Evolutionary conservation across 2,888 invertebrate genomes (phyloP).

Genomic region (Athalia circularis): DNA sequence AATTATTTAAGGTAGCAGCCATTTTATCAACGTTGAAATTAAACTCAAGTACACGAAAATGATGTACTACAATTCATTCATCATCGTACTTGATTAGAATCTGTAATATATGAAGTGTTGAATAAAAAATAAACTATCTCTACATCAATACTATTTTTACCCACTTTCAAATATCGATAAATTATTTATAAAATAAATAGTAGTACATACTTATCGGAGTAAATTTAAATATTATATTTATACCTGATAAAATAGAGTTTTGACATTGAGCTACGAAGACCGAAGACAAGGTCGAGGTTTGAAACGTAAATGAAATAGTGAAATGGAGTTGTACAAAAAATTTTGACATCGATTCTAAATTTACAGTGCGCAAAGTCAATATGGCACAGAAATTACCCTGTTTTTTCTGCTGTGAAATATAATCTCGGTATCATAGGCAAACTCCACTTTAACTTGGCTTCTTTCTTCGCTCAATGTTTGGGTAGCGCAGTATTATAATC

Average conservation of each 20-base stretch:
- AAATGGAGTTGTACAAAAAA: conserved; percentile 13
- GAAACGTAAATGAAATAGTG: not conserved
- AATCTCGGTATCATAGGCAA: not conserved
- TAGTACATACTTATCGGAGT: not conserved
- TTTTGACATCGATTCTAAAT: not conserved
- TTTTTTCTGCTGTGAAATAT: conserved; percentile 24
- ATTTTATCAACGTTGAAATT: conserved; percentile 31
- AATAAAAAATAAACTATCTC: conserved; percentile 47
- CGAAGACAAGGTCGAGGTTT: not conserved
- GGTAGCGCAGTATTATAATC: conserved; percentile 5
- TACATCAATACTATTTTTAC: conserved; percentile 32
- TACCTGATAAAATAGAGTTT: not conserved
- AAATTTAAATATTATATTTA: conserved; percentile 19
- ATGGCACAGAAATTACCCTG: conserved; percentile 44
- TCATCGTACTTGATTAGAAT: conserved; percentile 41
- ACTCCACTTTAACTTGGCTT: conserved; percentile 8
- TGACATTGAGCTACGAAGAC: conserved; percentile 14
- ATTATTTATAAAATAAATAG: conserved; percentile 18
- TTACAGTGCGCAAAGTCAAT: conserved; percentile 9
- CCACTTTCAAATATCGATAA: conserved; percentile 13
- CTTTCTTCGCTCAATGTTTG: conserved; percentile 18
- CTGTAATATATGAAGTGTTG: conserved; percentile 26
- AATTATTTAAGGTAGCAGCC: conserved; percentile 48
- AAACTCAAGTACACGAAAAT: conserved; percentile 46
- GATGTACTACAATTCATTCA: conserved; percentile 49